Evolutionary conservation across 2,888 invertebrate genomes (phyloP), one percentile per base, ranked within the genome.

Genomic region (Drosophila meridiana): DNA sequence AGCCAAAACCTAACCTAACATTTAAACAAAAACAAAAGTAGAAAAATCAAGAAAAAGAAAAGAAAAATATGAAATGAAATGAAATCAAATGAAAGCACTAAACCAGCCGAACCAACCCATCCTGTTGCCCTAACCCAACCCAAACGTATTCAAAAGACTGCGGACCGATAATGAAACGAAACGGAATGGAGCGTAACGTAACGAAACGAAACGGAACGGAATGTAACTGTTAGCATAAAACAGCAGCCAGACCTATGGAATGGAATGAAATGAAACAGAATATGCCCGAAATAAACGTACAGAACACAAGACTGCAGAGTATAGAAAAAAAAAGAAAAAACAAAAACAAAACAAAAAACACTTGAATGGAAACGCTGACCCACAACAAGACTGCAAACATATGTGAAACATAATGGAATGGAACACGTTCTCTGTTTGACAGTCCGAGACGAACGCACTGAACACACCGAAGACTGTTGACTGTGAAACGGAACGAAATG

Each of bases 101-200:
- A 71, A 69, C 60, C 68, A 59, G 43, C 26, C 50, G 20, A 50
- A 50, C 40, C 55, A 69, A 48, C 75, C 69, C 75, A 60, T 56
- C 71, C 58, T 62, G 43, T 20, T 50, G 38, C 38, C 60, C 38
- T 13, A 8, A 20, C 56, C 52, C 26, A 64, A 64, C 32, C 73
- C 78, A 42, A 74, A 73, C 63, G 53, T 63, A 78, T 40, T 72
- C 65, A 72, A 55, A 82, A 81, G 61, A 78, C 78, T 81, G 81
- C 66, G 63, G 62, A 58, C 45, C 34, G 55, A n/a, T 45, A 52
- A 38, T 45, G n/a, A 50, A 62, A 55, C 53, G 40, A 56, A 40
- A 30, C 8, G 5, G 3, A 55, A 55, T 20, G 56, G 8, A 56
- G 30, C 14, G 9, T 14, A 53, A 40, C 36, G 43, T 8, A 38